Evolutionary conservation across 2,797 vertebrate genomes (phyloP).

Genomic region (Staurois parvus): DNA sequence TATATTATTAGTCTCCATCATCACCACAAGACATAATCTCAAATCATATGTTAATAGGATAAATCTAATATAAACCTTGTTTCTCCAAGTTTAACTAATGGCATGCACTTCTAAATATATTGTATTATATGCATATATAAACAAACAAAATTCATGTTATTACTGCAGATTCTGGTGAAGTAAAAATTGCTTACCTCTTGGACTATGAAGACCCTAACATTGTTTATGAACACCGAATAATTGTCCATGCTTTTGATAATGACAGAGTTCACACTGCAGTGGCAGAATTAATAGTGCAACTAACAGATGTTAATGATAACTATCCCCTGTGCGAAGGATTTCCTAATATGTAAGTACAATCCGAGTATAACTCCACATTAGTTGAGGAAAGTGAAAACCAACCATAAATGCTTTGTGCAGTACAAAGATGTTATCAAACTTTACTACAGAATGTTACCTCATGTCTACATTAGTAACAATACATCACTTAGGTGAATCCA

Average conservation of each 20-base stretch:
- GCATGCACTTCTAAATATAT: too few species aligned
- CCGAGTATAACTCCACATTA: background rate
- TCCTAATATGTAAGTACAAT: conserved; percentile 57
- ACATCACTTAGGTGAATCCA: too few species aligned
- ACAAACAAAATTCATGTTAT: background rate
- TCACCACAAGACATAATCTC: too few species aligned
- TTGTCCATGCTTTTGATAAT: conserved; percentile 61
- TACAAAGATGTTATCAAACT: background rate
- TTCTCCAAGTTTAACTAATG: too few species aligned
- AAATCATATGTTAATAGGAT: too few species aligned
- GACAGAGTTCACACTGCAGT: conserved; percentile 50
- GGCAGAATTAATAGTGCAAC: conserved; percentile 37
- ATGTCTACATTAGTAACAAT: too few species aligned
- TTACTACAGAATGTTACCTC: too few species aligned
- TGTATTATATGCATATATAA: background rate
- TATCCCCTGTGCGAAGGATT: conserved; percentile 46
- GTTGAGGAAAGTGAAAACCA: too few species aligned
- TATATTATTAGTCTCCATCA: too few species aligned
- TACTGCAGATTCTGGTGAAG: conserved; percentile 52
- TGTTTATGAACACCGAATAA: conserved; percentile 40
- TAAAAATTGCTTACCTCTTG: conserved; percentile 55
- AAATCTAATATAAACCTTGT: too few species aligned
- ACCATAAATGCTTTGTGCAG: background rate
- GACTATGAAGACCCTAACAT: conserved; percentile 50
- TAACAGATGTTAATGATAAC: conserved; percentile 63